A percentile compares a stretch with the other conserved stretches of the same genome.
phyloP scores from a whole-genome alignment of 2,113 vertebrate genomes.

The Gopherus evgoodei region DNA sequence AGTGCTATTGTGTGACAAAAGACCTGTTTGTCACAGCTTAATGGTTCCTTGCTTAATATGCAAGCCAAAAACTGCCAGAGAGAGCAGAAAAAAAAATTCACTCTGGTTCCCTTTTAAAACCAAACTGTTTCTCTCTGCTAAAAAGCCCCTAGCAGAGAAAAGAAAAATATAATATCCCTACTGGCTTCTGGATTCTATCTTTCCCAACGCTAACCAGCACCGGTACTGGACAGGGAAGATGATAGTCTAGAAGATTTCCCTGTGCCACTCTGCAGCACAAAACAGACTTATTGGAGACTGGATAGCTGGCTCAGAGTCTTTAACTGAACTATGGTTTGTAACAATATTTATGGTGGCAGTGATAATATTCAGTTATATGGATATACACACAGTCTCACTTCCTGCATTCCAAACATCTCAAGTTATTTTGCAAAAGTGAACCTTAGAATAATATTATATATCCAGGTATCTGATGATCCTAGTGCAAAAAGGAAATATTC shows the following conservation, averaged over 20 bases:
- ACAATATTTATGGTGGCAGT: neutral
- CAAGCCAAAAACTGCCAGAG: too few relatives aligned
- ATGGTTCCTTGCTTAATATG: too few relatives aligned
- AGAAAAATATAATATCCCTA: too few relatives aligned
- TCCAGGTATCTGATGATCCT: neutral
- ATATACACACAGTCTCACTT: neutral
- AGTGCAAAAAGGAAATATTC: neutral
- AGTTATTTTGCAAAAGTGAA: conserved; percentile 14
- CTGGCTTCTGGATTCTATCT: too few relatives aligned
- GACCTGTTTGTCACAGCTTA: too few relatives aligned
- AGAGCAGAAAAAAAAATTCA: too few relatives aligned
- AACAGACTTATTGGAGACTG: neutral
- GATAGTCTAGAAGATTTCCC: neutral
- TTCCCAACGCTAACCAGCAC: too few relatives aligned
- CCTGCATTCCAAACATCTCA: neutral
- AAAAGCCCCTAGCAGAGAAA: too few relatives aligned
- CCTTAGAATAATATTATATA: neutral
- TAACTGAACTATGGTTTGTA: conserved; percentile 33
- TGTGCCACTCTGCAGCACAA: neutral
- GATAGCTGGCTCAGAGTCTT: neutral
- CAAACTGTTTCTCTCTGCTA: too few relatives aligned
- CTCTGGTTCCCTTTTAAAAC: too few relatives aligned
- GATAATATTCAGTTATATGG: neutral
- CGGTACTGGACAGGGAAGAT: neutral
- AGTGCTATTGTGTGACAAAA: too few relatives aligned